These are phyloP conservation scores for Scrobipalpa atriplicella DNA, from an alignment of 2,888 invertebrate genomes.

Conservation along the genomic window DNA sequence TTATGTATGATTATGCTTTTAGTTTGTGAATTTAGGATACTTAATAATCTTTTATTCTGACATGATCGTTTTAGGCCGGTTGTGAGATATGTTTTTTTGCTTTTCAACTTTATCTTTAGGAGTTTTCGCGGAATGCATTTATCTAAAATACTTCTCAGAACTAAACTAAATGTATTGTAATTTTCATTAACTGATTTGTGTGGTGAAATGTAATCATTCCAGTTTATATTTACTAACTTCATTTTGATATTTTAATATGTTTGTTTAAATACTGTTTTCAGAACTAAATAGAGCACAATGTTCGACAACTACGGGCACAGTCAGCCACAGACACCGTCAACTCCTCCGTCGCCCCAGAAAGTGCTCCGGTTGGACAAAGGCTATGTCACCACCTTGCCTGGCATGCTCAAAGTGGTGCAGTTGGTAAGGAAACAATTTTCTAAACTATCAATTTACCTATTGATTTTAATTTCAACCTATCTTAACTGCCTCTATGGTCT, in stretches of 20 bases:
- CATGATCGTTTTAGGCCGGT: slow-evolving; percentile 26
- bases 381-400: slow-evolving; percentile 87
- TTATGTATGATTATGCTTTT: slow-evolving; percentile 24
- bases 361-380: slow-evolving; percentile 87
- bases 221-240: slow-evolving; percentile 21
- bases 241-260: slow-evolving; percentile 31
- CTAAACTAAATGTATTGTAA: slow-evolving; percentile 25
- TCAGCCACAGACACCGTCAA: slow-evolving; percentile 41
- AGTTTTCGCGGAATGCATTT: slow-evolving; percentile 27
- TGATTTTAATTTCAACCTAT: too few species aligned
- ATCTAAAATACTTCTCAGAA: slow-evolving; percentile 23
- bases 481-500: too few species aligned
- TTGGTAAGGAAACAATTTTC: slow-evolving; percentile 78
- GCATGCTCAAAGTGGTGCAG: slow-evolving; percentile 88
- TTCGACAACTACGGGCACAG: slow-evolving; percentile 60
- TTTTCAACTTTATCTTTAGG: slow-evolving; percentile 11
- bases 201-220: slow-evolving; percentile 22
- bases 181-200: slow-evolving; percentile 31
- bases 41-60: slow-evolving; percentile 28
- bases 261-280: slow-evolving; percentile 14
- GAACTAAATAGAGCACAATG: slow-evolving; percentile 45
- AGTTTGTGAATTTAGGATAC: slow-evolving; percentile 24
- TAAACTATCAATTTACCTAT: too few species aligned
- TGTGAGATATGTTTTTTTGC: slow-evolving; percentile 14
- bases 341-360: slow-evolving; percentile 80